Conservation (phyloP, 2,113 vertebrate genomes). For the Cyprinodon brontotheroides region DNA sequence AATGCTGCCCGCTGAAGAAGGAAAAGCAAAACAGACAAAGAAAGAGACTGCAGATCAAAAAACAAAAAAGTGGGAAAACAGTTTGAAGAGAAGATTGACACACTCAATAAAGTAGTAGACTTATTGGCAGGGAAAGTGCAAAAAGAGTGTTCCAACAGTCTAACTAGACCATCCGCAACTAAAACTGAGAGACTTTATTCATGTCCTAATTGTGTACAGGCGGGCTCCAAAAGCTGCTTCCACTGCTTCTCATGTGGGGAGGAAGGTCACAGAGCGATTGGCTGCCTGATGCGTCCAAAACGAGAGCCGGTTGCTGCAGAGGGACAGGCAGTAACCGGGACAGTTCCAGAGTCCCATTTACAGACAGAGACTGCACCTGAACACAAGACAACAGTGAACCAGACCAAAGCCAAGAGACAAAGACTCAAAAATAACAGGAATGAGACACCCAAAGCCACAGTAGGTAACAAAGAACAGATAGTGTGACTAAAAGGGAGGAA, state of each 20-base stretch:
- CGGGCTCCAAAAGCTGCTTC: not conserved
- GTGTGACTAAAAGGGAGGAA: not conserved
- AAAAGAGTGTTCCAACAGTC: not conserved
- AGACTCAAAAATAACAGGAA: not conserved
- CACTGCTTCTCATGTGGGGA: not conserved
- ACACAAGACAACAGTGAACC: not conserved
- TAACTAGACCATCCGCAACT: not conserved
- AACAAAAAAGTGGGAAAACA: no score
- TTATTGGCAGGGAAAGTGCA: not conserved
- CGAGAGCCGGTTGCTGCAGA: not conserved
- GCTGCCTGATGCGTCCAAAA: not conserved
- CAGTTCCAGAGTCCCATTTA: not conserved
- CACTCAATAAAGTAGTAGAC: not conserved
- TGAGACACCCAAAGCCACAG: not conserved
- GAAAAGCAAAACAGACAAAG: no score
- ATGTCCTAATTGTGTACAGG: not conserved
- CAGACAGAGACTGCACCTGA: not conserved
- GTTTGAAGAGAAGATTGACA: not conserved
- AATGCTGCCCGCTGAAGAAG: no score
- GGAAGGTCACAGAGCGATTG: conserved; percentile 6
- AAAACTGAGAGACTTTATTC: not conserved
- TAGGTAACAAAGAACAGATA: not conserved
- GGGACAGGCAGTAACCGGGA: not conserved
- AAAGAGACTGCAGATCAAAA: no score
- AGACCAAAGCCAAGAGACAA: not conserved